Evolutionary conservation across 2,888 invertebrate genomes (phyloP), one percentile per base, ranked within the genome.

Genomic region (Hyposoter dolosus): DNA sequence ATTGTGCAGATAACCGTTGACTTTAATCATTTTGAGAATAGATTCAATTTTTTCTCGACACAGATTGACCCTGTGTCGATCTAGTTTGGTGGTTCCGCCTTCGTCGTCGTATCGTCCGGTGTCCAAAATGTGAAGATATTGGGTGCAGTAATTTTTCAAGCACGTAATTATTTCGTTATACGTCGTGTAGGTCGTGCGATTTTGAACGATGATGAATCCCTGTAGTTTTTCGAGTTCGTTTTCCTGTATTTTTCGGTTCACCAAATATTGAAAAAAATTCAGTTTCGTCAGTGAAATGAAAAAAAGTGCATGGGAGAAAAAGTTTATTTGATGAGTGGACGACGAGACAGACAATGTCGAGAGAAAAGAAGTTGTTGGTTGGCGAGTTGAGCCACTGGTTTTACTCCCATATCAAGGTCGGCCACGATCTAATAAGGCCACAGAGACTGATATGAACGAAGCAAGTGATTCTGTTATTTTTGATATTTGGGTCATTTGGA

Each of bases 121-220:
- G 72, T 93, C 89, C 74, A 94, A 88, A 79, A 93, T 92, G 76
- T 94, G 93, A 56, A 95, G 89, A 90, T 95, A 95, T 65, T 93
- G 94, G 65, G 89, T 91, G 88, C 94, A 93, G 89, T 92, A 85
- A 80, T 86, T 79, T 87, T 90, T 90, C 89, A 94, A 86, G 65
- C 82, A 88, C 60, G 94, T 93, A 53, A 94, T 91, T 65, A 92
- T 90, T 23, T 93, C 93, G 76, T 93, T 92, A 74, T 95, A 92
- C 50, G 89, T 88, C 5, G 89, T 89, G 84, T 93, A 92, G 50
- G 94, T 91, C 63, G 90, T 83, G 6, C 86, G 79, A 43, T 93
- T 89, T 56, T 93, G 91, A 19, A 92, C 87, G n/a, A 90, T 89
- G 76, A 94, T 91, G 40, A 94, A 87, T 32, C 88, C 84, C 82